Conservation (phyloP, 2,888 invertebrate species). For the Incurvaria masculella region DNA sequence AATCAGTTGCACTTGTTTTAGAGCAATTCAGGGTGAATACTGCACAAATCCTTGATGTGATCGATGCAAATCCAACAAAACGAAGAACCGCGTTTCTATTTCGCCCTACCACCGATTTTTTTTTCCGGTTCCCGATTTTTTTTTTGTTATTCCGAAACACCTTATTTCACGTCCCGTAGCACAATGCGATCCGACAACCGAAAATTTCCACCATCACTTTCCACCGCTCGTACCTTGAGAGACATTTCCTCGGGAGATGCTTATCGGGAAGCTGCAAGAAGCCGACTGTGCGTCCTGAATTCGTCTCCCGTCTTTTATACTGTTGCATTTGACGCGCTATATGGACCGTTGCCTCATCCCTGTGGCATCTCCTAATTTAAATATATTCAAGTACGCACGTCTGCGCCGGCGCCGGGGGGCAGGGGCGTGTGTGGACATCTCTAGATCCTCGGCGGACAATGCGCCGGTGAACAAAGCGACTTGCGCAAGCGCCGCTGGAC, state of each 20-base stretch:
- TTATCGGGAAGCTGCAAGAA: slow-evolving; percentile 38
- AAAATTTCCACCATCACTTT: neutral
- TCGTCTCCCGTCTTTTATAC: slow-evolving; percentile 41
- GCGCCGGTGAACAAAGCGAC: slow-evolving; percentile 44
- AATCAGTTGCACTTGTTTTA: too few species aligned
- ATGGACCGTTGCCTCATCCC: slow-evolving; percentile 44
- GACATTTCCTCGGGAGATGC: slow-evolving; percentile 40
- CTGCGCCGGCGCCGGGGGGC: slow-evolving; percentile 25
- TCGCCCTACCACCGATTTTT: too few species aligned
- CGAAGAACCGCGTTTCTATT: too few species aligned
- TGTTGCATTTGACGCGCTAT: too few species aligned
- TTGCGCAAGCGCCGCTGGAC: slow-evolving; percentile 42
- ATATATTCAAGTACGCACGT: slow-evolving; percentile 58
- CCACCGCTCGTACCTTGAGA: slow-evolving; percentile 42
- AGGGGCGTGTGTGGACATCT: slow-evolving; percentile 26
- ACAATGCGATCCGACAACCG: too few species aligned
- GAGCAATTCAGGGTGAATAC: too few species aligned
- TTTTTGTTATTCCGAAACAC: too few species aligned
- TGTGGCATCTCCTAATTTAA: slow-evolving; percentile 52
- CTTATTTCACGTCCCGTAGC: too few species aligned
- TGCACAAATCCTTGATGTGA: too few species aligned
- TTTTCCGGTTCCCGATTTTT: too few species aligned
- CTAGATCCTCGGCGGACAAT: slow-evolving; percentile 51
- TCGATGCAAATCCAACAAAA: too few species aligned
- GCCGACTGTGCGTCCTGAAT: slow-evolving; percentile 43